Percentiles rank a stretch among this genome's conserved stretches.
phyloP scores from a whole-genome alignment of 2,888 invertebrate species.

The Hemithea aestivaria region DNA sequence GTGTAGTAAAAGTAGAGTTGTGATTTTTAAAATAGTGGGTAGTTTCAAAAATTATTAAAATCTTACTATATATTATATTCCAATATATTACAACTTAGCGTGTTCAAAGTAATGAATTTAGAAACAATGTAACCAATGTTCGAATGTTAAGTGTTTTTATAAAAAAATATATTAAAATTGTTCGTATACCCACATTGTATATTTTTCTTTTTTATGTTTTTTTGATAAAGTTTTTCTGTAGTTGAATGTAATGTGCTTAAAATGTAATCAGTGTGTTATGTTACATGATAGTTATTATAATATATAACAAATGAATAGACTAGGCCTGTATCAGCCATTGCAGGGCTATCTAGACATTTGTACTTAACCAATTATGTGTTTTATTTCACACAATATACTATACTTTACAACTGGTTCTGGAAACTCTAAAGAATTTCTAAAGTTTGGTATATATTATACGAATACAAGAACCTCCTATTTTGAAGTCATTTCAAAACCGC shows the following conservation, averaged over 20 bases:
- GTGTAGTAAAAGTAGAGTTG: constrained; percentile 11
- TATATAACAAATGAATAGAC: constrained; percentile 57
- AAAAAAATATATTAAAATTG: constrained; percentile 56
- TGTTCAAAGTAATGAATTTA: constrained; percentile 25
- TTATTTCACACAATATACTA: constrained; percentile 29
- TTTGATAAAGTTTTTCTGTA: constrained; percentile 19
- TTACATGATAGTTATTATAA: constrained; percentile 20
- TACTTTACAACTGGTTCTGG: too few species aligned
- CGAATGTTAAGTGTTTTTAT: constrained; percentile 59
- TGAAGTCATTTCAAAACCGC: too few species aligned
- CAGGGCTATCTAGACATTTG: constrained; percentile 63
- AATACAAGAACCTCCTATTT: too few species aligned
- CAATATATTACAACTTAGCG: constrained; percentile 22
- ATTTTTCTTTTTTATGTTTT: constrained; percentile 27
- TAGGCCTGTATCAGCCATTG: constrained; percentile 69
- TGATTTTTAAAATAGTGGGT: constrained; percentile 12
- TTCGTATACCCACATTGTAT: constrained; percentile 67
- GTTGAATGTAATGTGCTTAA: constrained; percentile 30
- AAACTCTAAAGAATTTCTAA: too few species aligned
- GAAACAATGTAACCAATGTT: constrained; percentile 11
- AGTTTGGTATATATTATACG: too few species aligned
- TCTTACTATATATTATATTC: constrained; percentile 2
- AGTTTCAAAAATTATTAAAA: not conserved
- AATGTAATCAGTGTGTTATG: constrained; percentile 34
- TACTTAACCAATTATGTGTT: constrained; percentile 36